Conservation (phyloP, 2,113 vertebrate species). For the Crotophaga sulcirostris region DNA sequence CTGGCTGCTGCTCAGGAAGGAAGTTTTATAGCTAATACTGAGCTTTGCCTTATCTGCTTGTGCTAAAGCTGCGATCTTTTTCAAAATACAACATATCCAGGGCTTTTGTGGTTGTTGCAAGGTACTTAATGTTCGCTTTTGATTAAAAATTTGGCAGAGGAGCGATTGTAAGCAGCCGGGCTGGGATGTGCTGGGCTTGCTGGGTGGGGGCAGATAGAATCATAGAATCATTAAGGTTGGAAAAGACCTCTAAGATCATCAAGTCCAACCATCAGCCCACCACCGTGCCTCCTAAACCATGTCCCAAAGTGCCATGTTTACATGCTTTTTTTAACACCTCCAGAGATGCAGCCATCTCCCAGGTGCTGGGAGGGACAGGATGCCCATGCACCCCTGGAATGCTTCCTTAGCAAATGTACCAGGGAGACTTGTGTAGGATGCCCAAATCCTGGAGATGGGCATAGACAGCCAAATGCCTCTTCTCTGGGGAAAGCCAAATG, state of each 20-base stretch:
- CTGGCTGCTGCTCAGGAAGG: neutral
- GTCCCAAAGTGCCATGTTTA: too few relatives aligned
- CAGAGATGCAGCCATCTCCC: accelerated
- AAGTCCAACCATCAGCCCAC: too few relatives aligned
- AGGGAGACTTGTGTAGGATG: neutral
- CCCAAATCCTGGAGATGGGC: neutral
- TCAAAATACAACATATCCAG: accelerated
- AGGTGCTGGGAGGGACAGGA: too few relatives aligned
- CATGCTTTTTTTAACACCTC: too few relatives aligned
- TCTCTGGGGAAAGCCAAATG: neutral
- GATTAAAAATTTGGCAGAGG: neutral
- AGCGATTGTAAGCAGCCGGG: neutral
- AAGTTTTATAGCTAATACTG: neutral
- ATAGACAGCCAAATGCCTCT: neutral
- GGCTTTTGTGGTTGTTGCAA: too few relatives aligned
- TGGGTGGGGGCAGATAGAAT: neutral
- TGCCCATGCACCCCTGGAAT: accelerated
- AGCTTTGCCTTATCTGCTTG: neutral
- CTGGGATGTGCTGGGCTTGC: neutral
- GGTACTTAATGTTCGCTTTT: neutral
- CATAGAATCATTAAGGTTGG: too few relatives aligned
- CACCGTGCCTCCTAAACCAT: too few relatives aligned
- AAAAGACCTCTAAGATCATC: too few relatives aligned
- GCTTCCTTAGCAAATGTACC: accelerated
- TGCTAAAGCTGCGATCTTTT: neutral